Conservation (phyloP, 1,140 invertebrate species). For the Hyles vespertilio region DNA sequence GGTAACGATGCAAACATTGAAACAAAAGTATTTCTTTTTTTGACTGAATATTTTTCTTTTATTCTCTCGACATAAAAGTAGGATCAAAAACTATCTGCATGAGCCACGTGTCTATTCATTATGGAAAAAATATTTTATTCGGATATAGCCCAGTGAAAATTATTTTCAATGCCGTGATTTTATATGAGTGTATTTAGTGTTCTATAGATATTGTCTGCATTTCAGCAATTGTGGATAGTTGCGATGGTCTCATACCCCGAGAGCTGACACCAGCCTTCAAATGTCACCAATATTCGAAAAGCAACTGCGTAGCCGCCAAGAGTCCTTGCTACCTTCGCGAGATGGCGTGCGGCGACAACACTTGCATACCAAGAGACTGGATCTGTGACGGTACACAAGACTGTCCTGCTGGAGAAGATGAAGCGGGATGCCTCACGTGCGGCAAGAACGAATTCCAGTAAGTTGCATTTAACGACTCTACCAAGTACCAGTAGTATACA, state of each 20-base stretch:
- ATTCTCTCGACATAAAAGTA: no score
- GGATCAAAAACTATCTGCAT: no score
- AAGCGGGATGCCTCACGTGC: constrained; percentile 76
- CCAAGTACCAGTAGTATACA: no score
- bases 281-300: constrained; percentile 77
- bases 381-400: constrained; percentile 82
- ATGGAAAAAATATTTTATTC: no score
- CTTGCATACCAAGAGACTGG: constrained; percentile 79
- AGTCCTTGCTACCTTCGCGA: constrained; percentile 75
- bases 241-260: constrained; percentile 77
- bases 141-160: no score
- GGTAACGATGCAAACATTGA: constrained; percentile 53
- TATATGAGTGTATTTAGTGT: no score
- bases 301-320: constrained; percentile 62
- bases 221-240: constrained; percentile 75
- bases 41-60: no score
- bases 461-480: constrained; percentile 1
- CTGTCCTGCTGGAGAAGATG: constrained; percentile 80
- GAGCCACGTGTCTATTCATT: no score
- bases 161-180: no score
- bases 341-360: constrained; percentile 79
- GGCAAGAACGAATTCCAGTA: constrained; percentile 76
- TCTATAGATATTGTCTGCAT: constrained; percentile 1
- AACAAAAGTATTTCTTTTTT: no score
- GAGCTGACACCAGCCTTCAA: constrained; percentile 76